Evolutionary conservation across 2,113 vertebrate species (phyloP).

Genomic region (Rhabdomys dilectus): DNA sequence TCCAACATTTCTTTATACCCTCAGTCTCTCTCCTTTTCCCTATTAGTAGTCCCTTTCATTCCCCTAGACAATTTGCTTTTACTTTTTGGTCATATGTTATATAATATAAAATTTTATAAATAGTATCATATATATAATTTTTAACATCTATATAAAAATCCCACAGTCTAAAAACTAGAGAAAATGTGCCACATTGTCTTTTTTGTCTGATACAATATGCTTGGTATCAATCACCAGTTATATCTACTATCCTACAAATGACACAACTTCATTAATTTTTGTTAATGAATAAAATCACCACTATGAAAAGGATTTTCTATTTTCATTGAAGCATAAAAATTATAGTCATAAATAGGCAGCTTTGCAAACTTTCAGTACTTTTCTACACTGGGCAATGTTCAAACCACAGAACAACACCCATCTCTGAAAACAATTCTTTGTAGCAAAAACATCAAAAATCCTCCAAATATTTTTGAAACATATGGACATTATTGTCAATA

Average conservation of each 20-base stretch:
- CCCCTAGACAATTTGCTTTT: too few species aligned
- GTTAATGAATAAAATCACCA: neutral
- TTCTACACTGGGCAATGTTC: neutral
- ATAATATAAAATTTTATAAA: neutral
- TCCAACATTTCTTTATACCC: neutral
- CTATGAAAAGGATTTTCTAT: neutral
- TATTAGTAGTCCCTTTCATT: neutral
- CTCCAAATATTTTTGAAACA: neutral
- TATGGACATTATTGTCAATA: neutral
- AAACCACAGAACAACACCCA: neutral
- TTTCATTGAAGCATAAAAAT: neutral
- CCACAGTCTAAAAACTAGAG: neutral
- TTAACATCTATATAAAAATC: neutral
- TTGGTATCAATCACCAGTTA: neutral
- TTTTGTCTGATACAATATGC: neutral
- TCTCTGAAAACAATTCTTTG: neutral
- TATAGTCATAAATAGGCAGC: neutral
- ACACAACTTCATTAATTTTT: neutral
- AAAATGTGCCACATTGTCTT: neutral
- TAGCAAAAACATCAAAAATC: neutral
- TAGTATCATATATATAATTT: neutral
- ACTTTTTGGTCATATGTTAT: neutral
- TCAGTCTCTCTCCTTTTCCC: neutral
- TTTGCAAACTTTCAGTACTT: neutral
- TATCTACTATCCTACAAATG: neutral